Conservation (phyloP, 1,140 invertebrate species). For the Drosophila orosa region DNA sequence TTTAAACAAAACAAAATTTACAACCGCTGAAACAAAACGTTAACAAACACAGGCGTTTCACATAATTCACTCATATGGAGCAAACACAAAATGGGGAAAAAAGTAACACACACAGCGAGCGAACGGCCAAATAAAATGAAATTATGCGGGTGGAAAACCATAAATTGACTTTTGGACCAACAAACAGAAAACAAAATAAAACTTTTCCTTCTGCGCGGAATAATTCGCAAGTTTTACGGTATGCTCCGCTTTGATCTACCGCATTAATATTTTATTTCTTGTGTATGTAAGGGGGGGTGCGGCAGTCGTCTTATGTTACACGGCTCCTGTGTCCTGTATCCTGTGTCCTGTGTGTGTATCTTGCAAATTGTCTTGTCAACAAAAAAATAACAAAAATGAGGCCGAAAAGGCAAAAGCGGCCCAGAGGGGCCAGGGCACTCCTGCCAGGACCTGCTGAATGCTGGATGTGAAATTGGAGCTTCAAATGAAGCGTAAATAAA, state of each 20-base stretch:
- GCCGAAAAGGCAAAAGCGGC: slow-evolving; percentile 10
- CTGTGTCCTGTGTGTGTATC: slow-evolving; percentile 21
- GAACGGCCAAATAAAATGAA: slow-evolving; percentile 63
- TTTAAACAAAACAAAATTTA: slow-evolving; percentile 36
- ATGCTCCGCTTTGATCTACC: slow-evolving; percentile 59
- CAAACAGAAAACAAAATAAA: slow-evolving; percentile 55
- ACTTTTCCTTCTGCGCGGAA: slow-evolving; percentile 48
- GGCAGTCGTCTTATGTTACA: slow-evolving; percentile 10
- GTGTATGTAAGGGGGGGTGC: slow-evolving; percentile 7
- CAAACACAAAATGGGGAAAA: slow-evolving; percentile 28
- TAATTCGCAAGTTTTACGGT: slow-evolving; percentile 47
- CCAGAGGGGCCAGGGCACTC: slow-evolving; percentile 24
- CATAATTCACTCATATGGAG: slow-evolving; percentile 56
- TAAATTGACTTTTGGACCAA: slow-evolving; percentile 72
- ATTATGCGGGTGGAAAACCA: slow-evolving; percentile 74
- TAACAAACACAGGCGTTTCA: slow-evolving; percentile 33
- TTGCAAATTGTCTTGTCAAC: slow-evolving; percentile 64
- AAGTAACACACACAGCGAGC: slow-evolving; percentile 7
- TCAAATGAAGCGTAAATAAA: slow-evolving; percentile 63
- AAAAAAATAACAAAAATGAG: slow-evolving; percentile 35
- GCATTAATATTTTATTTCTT: slow-evolving; percentile 62
- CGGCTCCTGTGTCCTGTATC: slow-evolving; percentile 9
- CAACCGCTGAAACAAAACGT: slow-evolving; percentile 30
- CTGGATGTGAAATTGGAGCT: slow-evolving; percentile 28
- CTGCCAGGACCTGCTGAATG: slow-evolving; percentile 8